phyloP scores from a whole-genome alignment of 2,113 vertebrate genomes.

The Amazona guildingii region DNA sequence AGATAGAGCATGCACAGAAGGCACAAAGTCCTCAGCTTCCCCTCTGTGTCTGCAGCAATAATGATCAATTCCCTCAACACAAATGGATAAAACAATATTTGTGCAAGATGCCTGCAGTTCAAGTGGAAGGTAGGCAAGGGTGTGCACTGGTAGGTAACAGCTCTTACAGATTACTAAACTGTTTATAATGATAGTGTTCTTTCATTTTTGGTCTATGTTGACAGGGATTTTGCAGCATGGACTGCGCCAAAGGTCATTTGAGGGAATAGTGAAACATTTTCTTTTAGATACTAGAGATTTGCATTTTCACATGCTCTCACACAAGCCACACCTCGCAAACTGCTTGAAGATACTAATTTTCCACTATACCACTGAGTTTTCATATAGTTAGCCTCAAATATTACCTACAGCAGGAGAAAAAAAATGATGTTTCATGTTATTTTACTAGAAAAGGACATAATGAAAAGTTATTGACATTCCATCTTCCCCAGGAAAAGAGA shows the following conservation, averaged over 20 bases:
- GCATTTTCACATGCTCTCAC: not conserved
- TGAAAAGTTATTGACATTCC: not conserved
- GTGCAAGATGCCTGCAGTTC: not conserved
- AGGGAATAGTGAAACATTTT: not conserved
- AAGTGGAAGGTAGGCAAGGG: not conserved
- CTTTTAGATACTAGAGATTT: not conserved
- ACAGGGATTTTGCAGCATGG: not conserved
- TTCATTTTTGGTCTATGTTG: not conserved
- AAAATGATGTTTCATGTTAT: not conserved
- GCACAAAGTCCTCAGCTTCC: not conserved
- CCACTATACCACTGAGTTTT: not conserved
- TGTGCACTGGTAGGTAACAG: not conserved
- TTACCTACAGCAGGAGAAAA: not conserved
- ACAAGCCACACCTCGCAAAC: not conserved
- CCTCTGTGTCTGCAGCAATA: accelerated
- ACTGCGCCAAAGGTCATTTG: not conserved
- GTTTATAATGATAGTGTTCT: accelerated
- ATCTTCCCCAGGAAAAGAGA: not conserved
- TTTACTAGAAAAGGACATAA: not conserved
- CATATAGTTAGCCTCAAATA: not conserved
- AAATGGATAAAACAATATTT: not conserved
- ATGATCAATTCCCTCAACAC: not conserved
- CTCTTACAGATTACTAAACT: not conserved
- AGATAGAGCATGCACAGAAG: accelerated
- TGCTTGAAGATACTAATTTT: not conserved